Percentiles rank a stretch among this genome's conserved stretches.
These are phyloP conservation scores for Cavia aperea DNA, from an alignment of 2,113 vertebrate species.

Conservation along the genomic window DNA sequence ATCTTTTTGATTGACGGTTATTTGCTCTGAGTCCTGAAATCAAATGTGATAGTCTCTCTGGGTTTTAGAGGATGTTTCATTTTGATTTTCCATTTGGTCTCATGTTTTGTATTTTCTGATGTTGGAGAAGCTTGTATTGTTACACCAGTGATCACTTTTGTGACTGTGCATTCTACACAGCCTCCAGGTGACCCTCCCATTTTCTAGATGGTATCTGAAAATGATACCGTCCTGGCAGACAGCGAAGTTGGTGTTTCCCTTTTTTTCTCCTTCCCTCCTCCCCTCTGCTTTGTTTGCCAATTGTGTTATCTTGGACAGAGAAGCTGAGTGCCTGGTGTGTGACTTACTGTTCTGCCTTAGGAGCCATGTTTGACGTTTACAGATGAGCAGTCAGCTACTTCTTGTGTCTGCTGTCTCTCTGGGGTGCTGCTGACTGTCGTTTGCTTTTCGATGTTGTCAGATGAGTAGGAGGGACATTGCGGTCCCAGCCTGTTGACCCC, in stretches of 20 bases:
- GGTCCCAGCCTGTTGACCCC: accelerated
- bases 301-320: neutral
- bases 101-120: neutral
- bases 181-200: neutral
- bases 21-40: neutral
- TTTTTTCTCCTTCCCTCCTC: neutral
- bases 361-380: neutral
- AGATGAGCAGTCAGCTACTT: neutral
- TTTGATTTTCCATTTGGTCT: neutral
- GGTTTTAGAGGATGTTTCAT: neutral
- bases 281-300: neutral
- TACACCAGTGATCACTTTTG: neutral
- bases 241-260: neutral
- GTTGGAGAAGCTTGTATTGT: neutral
- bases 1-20: neutral
- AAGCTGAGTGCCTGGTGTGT: accelerated
- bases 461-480: neutral
- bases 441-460: neutral
- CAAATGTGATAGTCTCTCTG: neutral
- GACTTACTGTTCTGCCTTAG: neutral
- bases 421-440: neutral
- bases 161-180: neutral
- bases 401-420: neutral
- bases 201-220: neutral
- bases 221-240: too few relatives aligned